phyloP scores from a whole-genome alignment of 2,888 invertebrate species.

The Apodemia mormo region DNA sequence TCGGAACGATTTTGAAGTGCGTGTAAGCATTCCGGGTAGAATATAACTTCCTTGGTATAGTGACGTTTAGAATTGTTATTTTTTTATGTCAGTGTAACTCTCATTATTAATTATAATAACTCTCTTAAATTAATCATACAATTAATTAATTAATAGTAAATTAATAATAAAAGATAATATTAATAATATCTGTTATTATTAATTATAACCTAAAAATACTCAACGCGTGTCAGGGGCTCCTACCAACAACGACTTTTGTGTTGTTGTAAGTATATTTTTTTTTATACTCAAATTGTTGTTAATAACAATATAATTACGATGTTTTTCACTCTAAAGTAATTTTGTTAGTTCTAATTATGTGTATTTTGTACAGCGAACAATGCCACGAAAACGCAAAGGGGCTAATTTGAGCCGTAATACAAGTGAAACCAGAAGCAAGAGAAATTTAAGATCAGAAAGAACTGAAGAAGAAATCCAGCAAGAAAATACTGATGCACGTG shows the following conservation, averaged over 20 bases:
- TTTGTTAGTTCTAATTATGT: constrained; percentile 24
- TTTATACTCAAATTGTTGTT: constrained; percentile 20
- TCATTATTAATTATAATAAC: no score
- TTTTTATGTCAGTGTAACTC: no score
- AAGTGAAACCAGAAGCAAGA: constrained; percentile 26
- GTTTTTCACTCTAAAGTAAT: not conserved
- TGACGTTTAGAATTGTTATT: no score
- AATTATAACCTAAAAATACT: constrained; percentile 28
- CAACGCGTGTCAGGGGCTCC: constrained; percentile 33
- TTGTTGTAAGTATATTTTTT: constrained; percentile 30
- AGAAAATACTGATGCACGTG: constrained; percentile 32
- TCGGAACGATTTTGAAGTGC: no score
- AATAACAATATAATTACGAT: not conserved
- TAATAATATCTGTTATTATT: no score
- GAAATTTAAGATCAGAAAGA: constrained; percentile 1
- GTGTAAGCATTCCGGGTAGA: no score
- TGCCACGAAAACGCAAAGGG: constrained; percentile 37
- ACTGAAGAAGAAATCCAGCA: constrained; percentile 36
- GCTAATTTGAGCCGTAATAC: constrained; percentile 32
- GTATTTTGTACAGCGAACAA: constrained; percentile 35
- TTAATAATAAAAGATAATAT: no score
- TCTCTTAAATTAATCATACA: no score
- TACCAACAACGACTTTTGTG: constrained; percentile 29
- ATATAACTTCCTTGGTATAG: no score
- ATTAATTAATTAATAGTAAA: no score